Evolutionary conservation across 2,797 vertebrate species (phyloP), one percentile per base, ranked within the genome.

Genomic region (Tamandua tetradactyla): DNA sequence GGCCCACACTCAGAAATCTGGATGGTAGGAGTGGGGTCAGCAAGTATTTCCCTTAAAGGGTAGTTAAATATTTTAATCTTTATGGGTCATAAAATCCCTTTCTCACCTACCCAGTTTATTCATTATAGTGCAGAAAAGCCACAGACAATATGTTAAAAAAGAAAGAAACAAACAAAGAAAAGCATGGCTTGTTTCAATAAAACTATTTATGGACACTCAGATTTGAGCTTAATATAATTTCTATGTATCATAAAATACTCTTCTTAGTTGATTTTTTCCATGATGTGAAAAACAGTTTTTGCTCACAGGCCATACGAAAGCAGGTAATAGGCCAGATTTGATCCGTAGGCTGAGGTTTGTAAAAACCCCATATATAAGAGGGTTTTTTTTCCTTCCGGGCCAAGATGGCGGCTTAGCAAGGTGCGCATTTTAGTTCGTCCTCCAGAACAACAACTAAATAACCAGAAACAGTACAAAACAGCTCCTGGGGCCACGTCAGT

Each of bases 181-280:
- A n/a, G n/a, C n/a, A 30, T 57, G 30, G 40, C 42, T 42, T 57
- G 18, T 76, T 79, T 32, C 62, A 84, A 44, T 17, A 68, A 92
- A 89, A 68, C 7, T 61, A 59, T 68, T 69, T 85, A 40, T 22
- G 30, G 44, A 69, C 14, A 47, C 8, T 40, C 47, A 94, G 59
- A 95, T 94, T 71, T 76, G 13, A 93, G 89, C 55, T 86, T 86
- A 37, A 57, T 66, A n/a, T 30, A 17, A 79, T 68, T 92, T 74
- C 84, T 44, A 75, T 47, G 3, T 61, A 9, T 40, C 61, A 87
- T 72, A 47, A 89, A 90, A 66, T 25, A 82, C 11, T n/a, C 40
- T 59, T 40, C 37, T 57, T 87, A 13, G 18, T 44, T 47, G 22
- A 49, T n/a, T 59, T 57, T 66, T 78, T 64, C 64, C n/a, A n/a